Evolutionary conservation across 1,140 invertebrate species (phyloP), one percentile per base, ranked within the genome.

Genomic region (Papilio glaucus): DNA sequence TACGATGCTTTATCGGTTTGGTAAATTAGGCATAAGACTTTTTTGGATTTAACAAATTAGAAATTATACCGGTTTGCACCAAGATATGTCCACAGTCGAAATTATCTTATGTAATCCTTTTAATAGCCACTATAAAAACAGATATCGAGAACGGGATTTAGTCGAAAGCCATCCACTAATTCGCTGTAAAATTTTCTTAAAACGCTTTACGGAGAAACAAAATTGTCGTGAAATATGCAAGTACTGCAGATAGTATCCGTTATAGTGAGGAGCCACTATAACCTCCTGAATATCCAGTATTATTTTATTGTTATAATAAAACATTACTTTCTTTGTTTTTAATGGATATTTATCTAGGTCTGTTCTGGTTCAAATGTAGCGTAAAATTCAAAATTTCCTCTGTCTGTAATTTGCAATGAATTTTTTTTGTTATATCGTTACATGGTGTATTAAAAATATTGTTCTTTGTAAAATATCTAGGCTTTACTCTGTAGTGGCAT

Each of bases 41-140:
- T 24, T 0, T 24, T 18, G 8, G 2, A 10, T 53, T 21, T 18
- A 53, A 53, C n/a, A 13, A 4, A 3, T 33, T 33, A 33, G 29
- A 33, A 33, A 33, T 13, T 41, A 13, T 41, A 41, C 10, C 10
- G 12, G 10, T 4, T 41, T 41, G 39, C 39, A 13, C 10, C 10
- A 53, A n/a, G 10, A 53, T 8, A 53, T 24, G 9, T 10, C 8
- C 10, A 18, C 21, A 13, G 49, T 24, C 6, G 13, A 39, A 53
- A 42, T 26, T 42, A 68, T 45, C 26, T 69, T 37, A 45, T 69
- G 24, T 53, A 69, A 69, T 53, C 42, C 42, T 4, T 69, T 53
- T 69, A 69, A 69, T 69, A 2, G 42, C 29, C 24, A 9, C 26
- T 15, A 33, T 69, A 37, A 69, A 69, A 53, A 69, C n/a, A 69